Conservation (phyloP, 2,888 invertebrate species). For the Helleia helle region DNA sequence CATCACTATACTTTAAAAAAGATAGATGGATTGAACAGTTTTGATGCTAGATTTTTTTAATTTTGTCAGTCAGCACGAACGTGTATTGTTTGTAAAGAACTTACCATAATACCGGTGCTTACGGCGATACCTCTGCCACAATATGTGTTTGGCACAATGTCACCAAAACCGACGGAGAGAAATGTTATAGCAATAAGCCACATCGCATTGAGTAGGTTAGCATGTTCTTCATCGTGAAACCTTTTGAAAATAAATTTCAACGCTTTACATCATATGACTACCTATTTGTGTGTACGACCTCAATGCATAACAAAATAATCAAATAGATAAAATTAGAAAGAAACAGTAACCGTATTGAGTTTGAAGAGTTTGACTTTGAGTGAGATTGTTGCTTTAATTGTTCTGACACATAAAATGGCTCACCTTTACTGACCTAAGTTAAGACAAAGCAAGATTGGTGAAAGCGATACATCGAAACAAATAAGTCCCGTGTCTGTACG, state of each 20-base stretch:
- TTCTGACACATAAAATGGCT: conserved; percentile 69
- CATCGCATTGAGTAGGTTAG: conserved; percentile 99
- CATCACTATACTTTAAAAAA: too few species aligned
- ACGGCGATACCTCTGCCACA: conserved; percentile 99
- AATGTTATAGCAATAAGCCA: conserved; percentile 99
- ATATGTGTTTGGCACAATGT: conserved; percentile 99
- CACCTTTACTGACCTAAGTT: conserved; percentile 63
- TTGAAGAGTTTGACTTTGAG: conserved; percentile 73
- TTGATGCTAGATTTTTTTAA: neutral
- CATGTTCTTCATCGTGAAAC: conserved; percentile 99
- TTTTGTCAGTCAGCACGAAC: conserved; percentile 62
- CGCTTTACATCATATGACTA: conserved; percentile 42
- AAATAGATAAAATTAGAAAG: conserved; percentile 34
- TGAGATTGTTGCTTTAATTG: conserved; percentile 43
- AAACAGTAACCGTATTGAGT: conserved; percentile 28
- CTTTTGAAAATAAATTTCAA: conserved; percentile 77
- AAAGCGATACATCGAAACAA: conserved; percentile 1
- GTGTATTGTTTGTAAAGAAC: conserved; percentile 59
- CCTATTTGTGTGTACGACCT: conserved; percentile 25
- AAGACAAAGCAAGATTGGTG: conserved; percentile 46
- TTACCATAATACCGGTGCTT: conserved; percentile 99
- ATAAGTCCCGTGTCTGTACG: conserved; percentile 31
- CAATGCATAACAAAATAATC: conserved; percentile 28
- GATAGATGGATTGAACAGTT: too few species aligned
- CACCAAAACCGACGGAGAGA: conserved; percentile 99